A percentile compares a stretch with the other conserved stretches of the same genome.
Evolutionary conservation across 1,140 invertebrate genomes (phyloP).

Genomic region (Brachystomella parvula): DNA sequence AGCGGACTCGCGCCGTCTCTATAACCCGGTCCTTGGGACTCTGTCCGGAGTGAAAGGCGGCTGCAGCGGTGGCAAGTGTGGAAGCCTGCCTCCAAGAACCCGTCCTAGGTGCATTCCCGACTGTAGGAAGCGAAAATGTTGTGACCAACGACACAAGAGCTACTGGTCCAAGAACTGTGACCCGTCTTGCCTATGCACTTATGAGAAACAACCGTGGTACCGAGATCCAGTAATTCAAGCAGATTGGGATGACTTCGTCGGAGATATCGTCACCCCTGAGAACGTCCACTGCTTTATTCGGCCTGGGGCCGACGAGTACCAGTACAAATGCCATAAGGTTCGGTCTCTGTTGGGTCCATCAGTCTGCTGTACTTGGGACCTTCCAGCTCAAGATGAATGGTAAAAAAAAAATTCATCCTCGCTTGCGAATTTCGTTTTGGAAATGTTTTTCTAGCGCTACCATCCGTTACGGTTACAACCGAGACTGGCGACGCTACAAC

Average conservation of each 20-base stretch:
- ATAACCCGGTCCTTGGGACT: constrained; percentile 14
- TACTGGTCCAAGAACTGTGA: constrained; percentile 29
- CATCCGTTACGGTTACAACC: constrained; percentile 24
- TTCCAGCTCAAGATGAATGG: constrained; percentile 29
- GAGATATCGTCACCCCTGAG: constrained; percentile 20
- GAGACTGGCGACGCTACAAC: constrained; percentile 32
- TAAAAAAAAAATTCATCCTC: not conserved
- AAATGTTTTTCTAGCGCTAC: constrained; percentile 16
- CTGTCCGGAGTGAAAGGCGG: not conserved
- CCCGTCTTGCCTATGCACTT: constrained; percentile 4
- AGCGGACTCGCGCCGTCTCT: constrained; percentile 18
- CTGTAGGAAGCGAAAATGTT: not conserved
- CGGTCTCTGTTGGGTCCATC: constrained; percentile 24
- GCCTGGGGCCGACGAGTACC: constrained; percentile 25
- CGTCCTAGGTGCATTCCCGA: not conserved
- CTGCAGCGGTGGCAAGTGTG: not conserved
- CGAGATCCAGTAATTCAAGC: constrained; percentile 22
- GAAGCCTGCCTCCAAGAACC: not conserved
- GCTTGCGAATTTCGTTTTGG: not conserved
- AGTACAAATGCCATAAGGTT: constrained; percentile 31
- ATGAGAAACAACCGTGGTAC: constrained; percentile 33
- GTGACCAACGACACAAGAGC: constrained; percentile 22
- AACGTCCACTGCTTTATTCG: constrained; percentile 26
- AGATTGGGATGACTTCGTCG: constrained; percentile 27
- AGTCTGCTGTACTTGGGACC: constrained; percentile 27